Evolutionary conservation across 2,888 invertebrate species (phyloP).

Genomic region (Tromatobia lineatoria): DNA sequence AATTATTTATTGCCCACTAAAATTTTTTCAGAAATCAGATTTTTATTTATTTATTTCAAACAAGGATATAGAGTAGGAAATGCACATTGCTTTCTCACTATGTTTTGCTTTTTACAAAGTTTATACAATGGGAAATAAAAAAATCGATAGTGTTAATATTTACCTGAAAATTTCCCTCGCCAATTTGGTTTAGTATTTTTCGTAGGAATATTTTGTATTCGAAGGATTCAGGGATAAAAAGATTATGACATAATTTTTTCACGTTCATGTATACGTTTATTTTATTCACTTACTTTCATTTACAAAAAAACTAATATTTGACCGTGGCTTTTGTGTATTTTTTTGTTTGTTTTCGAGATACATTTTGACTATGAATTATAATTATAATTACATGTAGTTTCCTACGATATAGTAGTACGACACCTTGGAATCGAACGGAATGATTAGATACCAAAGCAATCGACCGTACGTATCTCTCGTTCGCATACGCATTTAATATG

Average conservation of each 20-base stretch:
- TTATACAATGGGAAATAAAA: no score
- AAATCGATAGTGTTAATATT: background rate
- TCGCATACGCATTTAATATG: conserved; percentile 48
- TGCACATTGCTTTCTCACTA: no score
- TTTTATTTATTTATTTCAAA: no score
- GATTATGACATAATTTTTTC: conserved; percentile 35
- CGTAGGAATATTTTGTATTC: background rate
- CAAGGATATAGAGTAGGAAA: no score
- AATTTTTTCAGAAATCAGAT: no score
- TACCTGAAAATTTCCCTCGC: background rate
- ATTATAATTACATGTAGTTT: conserved; percentile 75
- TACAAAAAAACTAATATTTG: conserved; percentile 81
- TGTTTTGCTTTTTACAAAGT: no score
- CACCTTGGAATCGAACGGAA: conserved; percentile 80
- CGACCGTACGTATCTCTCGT: conserved; percentile 69
- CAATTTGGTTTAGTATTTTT: background rate
- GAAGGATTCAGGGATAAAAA: conserved; percentile 11
- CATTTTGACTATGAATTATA: conserved; percentile 73
- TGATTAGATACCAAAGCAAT: conserved; percentile 75
- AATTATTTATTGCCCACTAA: no score
- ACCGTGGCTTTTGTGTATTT: conserved; percentile 67
- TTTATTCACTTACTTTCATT: conserved; percentile 81
- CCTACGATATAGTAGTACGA: conserved; percentile 76
- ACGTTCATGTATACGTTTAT: conserved; percentile 78
- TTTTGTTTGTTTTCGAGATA: conserved; percentile 52